Conservation (phyloP, 2,888 invertebrate species). For the Steromphala cineraria region DNA sequence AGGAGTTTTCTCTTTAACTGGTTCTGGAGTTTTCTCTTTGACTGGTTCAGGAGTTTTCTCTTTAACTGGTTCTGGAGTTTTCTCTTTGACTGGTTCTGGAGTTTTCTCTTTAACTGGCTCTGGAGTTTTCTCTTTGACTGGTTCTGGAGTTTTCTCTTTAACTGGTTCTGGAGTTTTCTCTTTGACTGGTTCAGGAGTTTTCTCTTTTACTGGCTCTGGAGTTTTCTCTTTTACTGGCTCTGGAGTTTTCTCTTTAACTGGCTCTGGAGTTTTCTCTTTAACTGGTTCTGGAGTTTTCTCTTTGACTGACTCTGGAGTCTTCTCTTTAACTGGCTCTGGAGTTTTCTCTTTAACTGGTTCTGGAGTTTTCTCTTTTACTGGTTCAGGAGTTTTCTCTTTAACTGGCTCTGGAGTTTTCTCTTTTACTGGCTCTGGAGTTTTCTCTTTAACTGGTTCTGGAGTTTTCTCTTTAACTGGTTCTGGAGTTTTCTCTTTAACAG, state of each 20-base stretch:
- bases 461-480: not conserved
- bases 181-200: not conserved
- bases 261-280: not conserved
- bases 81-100: not conserved
- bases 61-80: not conserved
- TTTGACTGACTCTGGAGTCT: not conserved
- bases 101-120: not conserved
- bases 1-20: not conserved
- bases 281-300: slow-evolving; percentile 1
- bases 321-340: not conserved
- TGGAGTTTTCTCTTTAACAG: not conserved
- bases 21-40: not conserved
- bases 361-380: not conserved
- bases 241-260: not conserved
- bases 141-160: not conserved
- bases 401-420: slow-evolving; percentile 11
- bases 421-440: not conserved
- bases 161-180: not conserved
- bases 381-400: not conserved
- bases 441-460: not conserved
- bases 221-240: not conserved
- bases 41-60: not conserved
- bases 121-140: not conserved
- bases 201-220: not conserved
- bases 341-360: not conserved